These are phyloP conservation scores for Drosophila nannoptera DNA, from an alignment of 1,140 invertebrate genomes.

Conservation along the genomic window DNA sequence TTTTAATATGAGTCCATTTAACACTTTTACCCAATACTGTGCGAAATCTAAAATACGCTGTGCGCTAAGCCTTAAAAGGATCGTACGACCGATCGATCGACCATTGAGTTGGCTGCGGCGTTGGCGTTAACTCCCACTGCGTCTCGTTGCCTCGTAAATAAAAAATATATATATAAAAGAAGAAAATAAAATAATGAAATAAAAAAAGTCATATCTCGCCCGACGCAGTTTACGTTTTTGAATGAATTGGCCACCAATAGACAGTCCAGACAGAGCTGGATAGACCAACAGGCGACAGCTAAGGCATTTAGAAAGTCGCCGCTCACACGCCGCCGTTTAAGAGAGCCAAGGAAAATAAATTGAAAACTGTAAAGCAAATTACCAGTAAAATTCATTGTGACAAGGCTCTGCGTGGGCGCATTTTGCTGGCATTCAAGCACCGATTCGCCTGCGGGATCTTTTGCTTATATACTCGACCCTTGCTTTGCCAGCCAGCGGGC, in stretches of 20 bases:
- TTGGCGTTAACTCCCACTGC: slow-evolving; percentile 50
- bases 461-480: slow-evolving; percentile 13
- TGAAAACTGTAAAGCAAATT: slow-evolving; percentile 77
- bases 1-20: slow-evolving; percentile 63
- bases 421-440: slow-evolving; percentile 2
- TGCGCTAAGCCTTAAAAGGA: slow-evolving; percentile 65
- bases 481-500: neutral
- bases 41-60: slow-evolving; percentile 51
- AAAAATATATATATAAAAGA: neutral
- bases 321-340: slow-evolving; percentile 51
- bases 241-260: slow-evolving; percentile 65
- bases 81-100: slow-evolving; percentile 15
- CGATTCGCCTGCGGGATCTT: slow-evolving; percentile 5
- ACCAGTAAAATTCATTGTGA: slow-evolving; percentile 75
- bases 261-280: slow-evolving; percentile 49
- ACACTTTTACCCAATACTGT: slow-evolving; percentile 57
- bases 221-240: slow-evolving; percentile 28
- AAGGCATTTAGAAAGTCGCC: slow-evolving; percentile 74
- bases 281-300: slow-evolving; percentile 28
- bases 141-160: slow-evolving; percentile 51
- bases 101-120: neutral
- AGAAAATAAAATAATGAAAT: neutral
- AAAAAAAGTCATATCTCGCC: slow-evolving; percentile 18
- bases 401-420: slow-evolving; percentile 70
- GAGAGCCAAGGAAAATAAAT: slow-evolving; percentile 66